These are phyloP conservation scores for Melanotaenia pygmaea DNA, from an alignment of 2,797 vertebrate genomes.

Conservation along the genomic window DNA sequence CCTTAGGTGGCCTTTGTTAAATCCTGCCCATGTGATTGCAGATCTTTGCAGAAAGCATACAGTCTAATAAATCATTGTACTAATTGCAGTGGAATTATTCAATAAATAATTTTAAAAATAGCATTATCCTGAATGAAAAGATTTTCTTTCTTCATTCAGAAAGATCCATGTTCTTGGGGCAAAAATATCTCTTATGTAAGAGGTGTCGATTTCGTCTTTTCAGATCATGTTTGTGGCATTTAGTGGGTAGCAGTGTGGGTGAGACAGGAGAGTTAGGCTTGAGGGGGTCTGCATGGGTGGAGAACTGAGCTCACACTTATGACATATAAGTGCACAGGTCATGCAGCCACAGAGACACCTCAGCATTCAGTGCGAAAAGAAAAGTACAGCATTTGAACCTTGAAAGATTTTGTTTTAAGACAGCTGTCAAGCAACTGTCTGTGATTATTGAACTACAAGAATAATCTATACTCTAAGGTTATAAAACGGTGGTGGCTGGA, in stretches of 20 bases:
- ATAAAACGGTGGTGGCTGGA: slow-evolving; percentile 54
- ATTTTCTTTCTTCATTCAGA: no score
- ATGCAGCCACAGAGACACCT: not conserved
- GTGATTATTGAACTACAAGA: not conserved
- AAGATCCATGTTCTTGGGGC: not conserved
- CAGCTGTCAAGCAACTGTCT: slow-evolving; percentile 12
- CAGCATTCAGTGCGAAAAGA: not conserved
- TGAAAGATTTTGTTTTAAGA: not conserved
- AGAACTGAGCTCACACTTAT: slow-evolving; percentile 30
- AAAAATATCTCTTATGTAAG: slow-evolving; percentile 40
- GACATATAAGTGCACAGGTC: slow-evolving; percentile 39
- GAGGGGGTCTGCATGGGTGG: slow-evolving; percentile 29
- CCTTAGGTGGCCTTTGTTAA: slow-evolving; percentile 72
- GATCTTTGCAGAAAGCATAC: slow-evolving; percentile 38
- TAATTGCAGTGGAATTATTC: slow-evolving; percentile 1
- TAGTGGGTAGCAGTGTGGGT: slow-evolving; percentile 1
- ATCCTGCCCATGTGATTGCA: slow-evolving; percentile 60
- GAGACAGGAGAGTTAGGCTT: slow-evolving; percentile 25
- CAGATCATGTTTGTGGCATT: slow-evolving; percentile 24
- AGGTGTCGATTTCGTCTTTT: slow-evolving; percentile 29
- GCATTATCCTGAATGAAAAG: not conserved
- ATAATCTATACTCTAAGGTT: slow-evolving; percentile 19
- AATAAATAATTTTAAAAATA: not conserved
- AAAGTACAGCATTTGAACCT: not conserved
- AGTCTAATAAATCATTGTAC: not conserved